phyloP scores from a whole-genome alignment of 2,113 vertebrate species.

The Xyrauchen texanus region DNA sequence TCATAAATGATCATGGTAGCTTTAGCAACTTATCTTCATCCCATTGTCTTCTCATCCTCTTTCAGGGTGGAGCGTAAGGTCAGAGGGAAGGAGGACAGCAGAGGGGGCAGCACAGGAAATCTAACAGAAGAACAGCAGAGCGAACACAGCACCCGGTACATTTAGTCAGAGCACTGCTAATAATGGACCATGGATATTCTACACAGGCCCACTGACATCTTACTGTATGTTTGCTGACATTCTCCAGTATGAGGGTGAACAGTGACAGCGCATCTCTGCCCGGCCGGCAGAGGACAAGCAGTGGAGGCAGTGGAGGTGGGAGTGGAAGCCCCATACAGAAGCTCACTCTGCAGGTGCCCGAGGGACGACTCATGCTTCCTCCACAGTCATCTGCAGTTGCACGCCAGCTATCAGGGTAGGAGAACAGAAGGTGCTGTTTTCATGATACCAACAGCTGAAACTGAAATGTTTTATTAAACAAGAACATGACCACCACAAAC shows the following conservation, averaged over 20 bases:
- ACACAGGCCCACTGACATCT: not conserved
- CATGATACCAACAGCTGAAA: too few species aligned
- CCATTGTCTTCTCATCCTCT: not conserved
- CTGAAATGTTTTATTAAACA: too few species aligned
- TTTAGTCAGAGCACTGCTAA: not conserved
- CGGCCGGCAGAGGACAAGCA: constrained; percentile 71
- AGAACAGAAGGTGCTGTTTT: not conserved
- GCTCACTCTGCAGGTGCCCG: constrained; percentile 54
- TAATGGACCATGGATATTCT: not conserved
- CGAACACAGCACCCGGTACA: constrained; percentile 73
- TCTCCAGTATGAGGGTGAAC: constrained; percentile 78
- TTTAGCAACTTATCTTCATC: not conserved
- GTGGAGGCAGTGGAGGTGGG: constrained; percentile 43
- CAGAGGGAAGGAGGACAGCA: constrained; percentile 69
- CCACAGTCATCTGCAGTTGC: constrained; percentile 64
- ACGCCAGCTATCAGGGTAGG: constrained; percentile 72
- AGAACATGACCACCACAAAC: too few species aligned
- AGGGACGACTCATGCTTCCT: constrained; percentile 51
- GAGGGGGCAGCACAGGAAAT: constrained; percentile 76
- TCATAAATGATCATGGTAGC: not conserved
- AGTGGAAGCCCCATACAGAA: constrained; percentile 74
- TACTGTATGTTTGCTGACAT: constrained; percentile 17
- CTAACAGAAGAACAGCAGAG: constrained; percentile 69
- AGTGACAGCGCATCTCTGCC: constrained; percentile 79
- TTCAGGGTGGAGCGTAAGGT: constrained; percentile 63